phyloP scores from a whole-genome alignment of 2,113 vertebrate genomes.

The Apus apus region DNA sequence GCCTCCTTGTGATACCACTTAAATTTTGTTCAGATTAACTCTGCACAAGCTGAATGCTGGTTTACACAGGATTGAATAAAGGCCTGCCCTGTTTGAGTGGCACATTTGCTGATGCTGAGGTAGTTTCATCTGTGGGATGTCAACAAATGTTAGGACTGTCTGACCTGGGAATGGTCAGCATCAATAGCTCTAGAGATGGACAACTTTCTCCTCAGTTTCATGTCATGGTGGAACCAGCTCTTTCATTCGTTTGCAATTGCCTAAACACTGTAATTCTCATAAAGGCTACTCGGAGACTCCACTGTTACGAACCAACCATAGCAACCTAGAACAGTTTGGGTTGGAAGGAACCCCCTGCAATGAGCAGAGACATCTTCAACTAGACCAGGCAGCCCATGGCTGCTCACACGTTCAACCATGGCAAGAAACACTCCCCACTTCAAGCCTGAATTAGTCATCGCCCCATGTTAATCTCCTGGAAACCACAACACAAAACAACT shows the following conservation, averaged over 20 bases:
- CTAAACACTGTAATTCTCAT: neutral
- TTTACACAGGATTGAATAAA: neutral
- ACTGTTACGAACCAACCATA: neutral
- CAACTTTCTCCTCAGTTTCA: neutral
- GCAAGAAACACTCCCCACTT: neutral
- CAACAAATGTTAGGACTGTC: neutral
- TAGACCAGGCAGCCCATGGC: neutral
- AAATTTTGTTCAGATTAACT: neutral
- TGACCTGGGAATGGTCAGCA: neutral
- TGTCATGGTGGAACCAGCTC: neutral
- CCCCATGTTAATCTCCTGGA: neutral
- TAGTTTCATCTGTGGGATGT: neutral
- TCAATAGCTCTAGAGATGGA: neutral
- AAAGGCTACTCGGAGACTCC: neutral
- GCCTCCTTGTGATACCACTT: neutral
- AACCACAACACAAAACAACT: neutral
- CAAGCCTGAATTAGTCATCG: neutral
- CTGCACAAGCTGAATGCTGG: neutral
- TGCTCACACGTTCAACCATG: neutral
- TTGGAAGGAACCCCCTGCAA: no score
- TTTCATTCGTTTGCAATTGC: neutral
- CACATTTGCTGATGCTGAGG: neutral
- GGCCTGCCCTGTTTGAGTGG: neutral
- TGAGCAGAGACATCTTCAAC: no score
- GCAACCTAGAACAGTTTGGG: no score